Evolutionary conservation across 1,140 invertebrate genomes (phyloP), one percentile per base, ranked within the genome.

Genomic region (Apolygus lucorum): DNA sequence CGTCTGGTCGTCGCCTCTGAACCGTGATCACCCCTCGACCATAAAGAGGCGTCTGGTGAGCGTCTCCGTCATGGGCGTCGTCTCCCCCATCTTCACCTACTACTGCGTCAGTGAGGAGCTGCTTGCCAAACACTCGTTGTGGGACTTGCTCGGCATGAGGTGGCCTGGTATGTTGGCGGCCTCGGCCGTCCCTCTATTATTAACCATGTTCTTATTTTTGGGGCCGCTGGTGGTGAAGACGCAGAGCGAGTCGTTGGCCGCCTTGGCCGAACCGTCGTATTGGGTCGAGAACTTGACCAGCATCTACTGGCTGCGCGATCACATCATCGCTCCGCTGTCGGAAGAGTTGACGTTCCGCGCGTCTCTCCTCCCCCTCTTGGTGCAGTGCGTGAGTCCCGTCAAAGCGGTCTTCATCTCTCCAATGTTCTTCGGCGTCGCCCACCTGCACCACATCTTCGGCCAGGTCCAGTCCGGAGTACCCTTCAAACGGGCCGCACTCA

Each of bases 311-410:
- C 82, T 94, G 73, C 84, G 94, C 72, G 95, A 94, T 78, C 88
- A 93, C 78, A 79, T 97, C 34, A 90, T 96, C 73, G 95, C 94
- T 13, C 95, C 95, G 13, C 77, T 98, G 28, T 93, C 93, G 70
- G 95, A 98, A 81, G 95, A 98, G 79, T 95, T 95, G 81, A 93
- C 93, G 2, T 96, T 94, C 78, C 83, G 95, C 73, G 92, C 93
- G 0, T 97, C 94, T 77, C 96, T 98, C 91, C 81, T 97, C 77
- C 93, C 94, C 26, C 78, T 96, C 21, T 80, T 98, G 13, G 78
- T 96, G 69, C 90, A 94, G 76, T 91, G 88, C 77, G 88, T 94
- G 74, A 79, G 84, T n/a, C 88, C 88, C 1, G 78, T 84, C 2
- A 86, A 82, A 68, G 88, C 92, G 4, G 86, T 96, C 59, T 89